Percentiles rank a stretch among this genome's conserved stretches.
Evolutionary conservation across 1,140 invertebrate genomes (phyloP).

Genomic region (Nylanderia fulva): DNA sequence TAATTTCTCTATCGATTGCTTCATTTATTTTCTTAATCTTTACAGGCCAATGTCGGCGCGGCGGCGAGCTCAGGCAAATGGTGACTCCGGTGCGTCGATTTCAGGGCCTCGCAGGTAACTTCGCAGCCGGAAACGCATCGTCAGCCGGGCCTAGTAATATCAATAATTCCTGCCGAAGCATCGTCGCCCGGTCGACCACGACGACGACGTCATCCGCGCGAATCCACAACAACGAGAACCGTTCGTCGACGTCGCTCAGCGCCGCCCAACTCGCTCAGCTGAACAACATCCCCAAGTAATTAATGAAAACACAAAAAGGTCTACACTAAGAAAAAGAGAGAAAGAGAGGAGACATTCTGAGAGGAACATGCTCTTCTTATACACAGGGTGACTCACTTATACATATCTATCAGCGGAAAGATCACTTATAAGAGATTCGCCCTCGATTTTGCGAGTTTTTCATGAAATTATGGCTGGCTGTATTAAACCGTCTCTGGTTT

Average conservation of each 20-base stretch:
- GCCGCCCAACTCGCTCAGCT: constrained; percentile 68
- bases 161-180: constrained; percentile 61
- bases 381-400: constrained; percentile 81
- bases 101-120: constrained; percentile 86
- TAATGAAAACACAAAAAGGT: constrained; percentile 76
- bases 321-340: constrained; percentile 71
- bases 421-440: constrained; percentile 77
- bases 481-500: constrained; percentile 27
- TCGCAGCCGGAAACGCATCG: constrained; percentile 79
- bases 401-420: constrained; percentile 70
- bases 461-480: not conserved
- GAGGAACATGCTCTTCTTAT: constrained; percentile 82
- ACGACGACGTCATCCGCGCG: constrained; percentile 52
- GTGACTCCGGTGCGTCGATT: constrained; percentile 90
- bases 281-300: constrained; percentile 81
- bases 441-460: constrained; percentile 58
- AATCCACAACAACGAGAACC: constrained; percentile 68
- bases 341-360: constrained; percentile 75
- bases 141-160: constrained; percentile 74
- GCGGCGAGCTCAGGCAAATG: constrained; percentile 85
- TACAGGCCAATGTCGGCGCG: constrained; percentile 73
- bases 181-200: constrained; percentile 58
- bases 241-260: constrained; percentile 66
- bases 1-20: not conserved
- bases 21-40: constrained; percentile 1